Evolutionary conservation across 2,888 invertebrate genomes (phyloP).

Genomic region (Sepiola atlantica): DNA sequence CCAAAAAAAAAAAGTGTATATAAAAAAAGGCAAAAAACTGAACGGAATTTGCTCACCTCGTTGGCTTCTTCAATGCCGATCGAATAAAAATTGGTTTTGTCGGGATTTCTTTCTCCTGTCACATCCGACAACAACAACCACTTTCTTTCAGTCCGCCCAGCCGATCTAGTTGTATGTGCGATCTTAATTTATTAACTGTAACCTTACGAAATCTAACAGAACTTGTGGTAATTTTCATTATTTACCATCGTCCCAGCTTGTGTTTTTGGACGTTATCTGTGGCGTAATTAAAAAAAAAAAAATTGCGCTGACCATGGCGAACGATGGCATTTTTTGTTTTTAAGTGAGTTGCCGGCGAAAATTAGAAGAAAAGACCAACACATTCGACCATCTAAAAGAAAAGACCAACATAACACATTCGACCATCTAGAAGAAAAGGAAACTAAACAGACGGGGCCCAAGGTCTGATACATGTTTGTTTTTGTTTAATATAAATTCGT

Average conservation of each 20-base stretch:
- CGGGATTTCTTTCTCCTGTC: not conserved
- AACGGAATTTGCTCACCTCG: not conserved
- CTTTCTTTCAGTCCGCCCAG: not conserved
- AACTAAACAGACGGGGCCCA: not conserved
- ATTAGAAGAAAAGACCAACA: not conserved
- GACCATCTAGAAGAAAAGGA: not conserved
- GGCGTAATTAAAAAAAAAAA: no score
- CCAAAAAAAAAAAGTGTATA: not conserved
- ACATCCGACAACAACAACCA: not conserved
- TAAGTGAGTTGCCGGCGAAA: conserved; percentile 32
- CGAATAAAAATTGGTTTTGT: conserved; percentile 9
- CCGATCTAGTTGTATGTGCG: not conserved
- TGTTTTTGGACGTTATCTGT: not conserved
- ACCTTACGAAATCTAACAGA: not conserved
- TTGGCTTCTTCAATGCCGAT: conserved; percentile 32
- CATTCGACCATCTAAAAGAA: not conserved
- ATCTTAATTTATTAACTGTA: not conserved
- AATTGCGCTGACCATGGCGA: conserved; percentile 12
- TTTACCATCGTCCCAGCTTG: not conserved
- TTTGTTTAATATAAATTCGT: not conserved
- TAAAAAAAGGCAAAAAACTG: not conserved
- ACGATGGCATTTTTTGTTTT: not conserved
- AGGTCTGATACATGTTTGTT: not conserved
- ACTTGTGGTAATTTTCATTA: not conserved
- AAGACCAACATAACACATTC: no score